Percentiles rank a stretch among this genome's conserved stretches.
These are phyloP conservation scores for Erpornis zantholeuca DNA, from an alignment of 2,113 vertebrate genomes.

Conservation along the genomic window DNA sequence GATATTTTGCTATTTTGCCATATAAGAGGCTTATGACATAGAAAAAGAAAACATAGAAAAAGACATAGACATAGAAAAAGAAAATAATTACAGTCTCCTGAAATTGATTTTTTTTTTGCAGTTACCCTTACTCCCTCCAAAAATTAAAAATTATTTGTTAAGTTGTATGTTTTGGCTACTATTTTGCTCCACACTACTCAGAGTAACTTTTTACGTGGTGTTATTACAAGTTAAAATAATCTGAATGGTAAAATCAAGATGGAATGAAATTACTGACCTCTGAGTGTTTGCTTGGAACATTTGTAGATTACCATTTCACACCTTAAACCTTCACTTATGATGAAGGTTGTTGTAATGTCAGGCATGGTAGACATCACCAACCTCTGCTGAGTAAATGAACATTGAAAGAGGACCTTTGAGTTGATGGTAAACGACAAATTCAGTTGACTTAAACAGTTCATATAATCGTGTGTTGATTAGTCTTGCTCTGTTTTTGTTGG, in stretches of 20 bases:
- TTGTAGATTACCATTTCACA: background rate
- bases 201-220: rapidly evolving
- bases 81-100: background rate
- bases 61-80: background rate
- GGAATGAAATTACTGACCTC: background rate
- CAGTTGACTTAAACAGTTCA: background rate
- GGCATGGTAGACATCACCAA: background rate
- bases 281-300: background rate
- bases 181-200: background rate
- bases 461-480: background rate
- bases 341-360: background rate
- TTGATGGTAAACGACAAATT: background rate
- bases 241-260: background rate
- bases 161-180: background rate
- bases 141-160: background rate
- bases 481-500: background rate
- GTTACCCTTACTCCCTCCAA: background rate
- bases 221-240: background rate
- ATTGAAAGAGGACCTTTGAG: background rate
- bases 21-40: background rate
- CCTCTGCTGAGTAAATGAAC: background rate
- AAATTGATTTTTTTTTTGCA: background rate
- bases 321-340: background rate
- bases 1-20: background rate
- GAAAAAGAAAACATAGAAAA: background rate